phyloP scores from a whole-genome alignment of 2,113 vertebrate species.

The Cnemophilus loriae region DNA sequence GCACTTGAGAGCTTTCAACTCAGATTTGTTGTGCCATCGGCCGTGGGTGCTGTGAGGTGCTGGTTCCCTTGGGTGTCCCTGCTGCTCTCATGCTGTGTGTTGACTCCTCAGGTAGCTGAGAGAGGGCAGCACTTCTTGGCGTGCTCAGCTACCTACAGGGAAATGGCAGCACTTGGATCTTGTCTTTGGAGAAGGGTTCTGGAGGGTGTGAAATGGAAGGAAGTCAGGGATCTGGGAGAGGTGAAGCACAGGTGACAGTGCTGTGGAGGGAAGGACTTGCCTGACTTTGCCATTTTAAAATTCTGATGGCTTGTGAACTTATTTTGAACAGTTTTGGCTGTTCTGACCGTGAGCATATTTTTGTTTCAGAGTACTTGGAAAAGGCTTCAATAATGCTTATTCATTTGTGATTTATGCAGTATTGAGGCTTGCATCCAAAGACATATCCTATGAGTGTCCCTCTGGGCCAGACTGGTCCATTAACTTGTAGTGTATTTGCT shows the following conservation, averaged over 20 bases:
- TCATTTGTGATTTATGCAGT: neutral
- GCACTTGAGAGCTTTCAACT: neutral
- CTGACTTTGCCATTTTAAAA: neutral
- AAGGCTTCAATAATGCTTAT: neutral
- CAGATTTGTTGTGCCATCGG: neutral
- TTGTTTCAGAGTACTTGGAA: neutral
- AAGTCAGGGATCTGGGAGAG: neutral
- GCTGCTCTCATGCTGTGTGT: rapidly evolving
- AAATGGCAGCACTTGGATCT: neutral
- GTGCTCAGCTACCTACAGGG: neutral
- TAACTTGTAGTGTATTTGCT: neutral
- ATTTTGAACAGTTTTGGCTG: neutral
- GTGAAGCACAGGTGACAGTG: neutral
- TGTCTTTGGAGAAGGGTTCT: neutral
- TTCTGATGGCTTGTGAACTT: neutral
- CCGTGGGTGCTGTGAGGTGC: rapidly evolving
- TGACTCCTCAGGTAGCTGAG: neutral
- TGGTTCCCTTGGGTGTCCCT: neutral
- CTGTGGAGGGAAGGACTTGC: neutral
- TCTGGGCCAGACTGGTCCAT: neutral
- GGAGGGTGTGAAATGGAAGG: neutral
- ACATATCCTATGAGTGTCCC: neutral
- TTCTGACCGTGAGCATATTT: neutral
- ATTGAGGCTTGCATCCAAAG: neutral
- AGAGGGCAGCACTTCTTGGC: neutral